phyloP scores from a whole-genome alignment of 2,113 vertebrate genomes.

The Callionymus lyra region DNA sequence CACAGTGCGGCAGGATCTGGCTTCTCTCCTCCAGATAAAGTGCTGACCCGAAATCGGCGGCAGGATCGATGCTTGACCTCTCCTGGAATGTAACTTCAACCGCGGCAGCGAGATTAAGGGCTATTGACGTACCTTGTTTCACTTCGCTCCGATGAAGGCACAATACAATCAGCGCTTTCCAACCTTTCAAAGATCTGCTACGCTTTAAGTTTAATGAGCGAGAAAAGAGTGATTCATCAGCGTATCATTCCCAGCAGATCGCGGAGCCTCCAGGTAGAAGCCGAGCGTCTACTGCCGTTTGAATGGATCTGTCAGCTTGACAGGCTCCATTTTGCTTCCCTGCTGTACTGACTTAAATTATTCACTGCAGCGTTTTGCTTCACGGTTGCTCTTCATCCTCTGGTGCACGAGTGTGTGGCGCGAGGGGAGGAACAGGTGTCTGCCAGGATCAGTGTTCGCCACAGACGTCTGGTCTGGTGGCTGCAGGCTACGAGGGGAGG shows the following conservation, averaged over 20 bases:
- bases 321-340: slow-evolving; percentile 59
- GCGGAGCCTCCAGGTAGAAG: slow-evolving; percentile 34
- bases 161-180: slow-evolving; percentile 14
- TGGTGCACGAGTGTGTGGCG: slow-evolving; percentile 7
- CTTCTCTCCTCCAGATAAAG: too few species aligned
- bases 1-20: not conserved
- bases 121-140: slow-evolving; percentile 21
- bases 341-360: slow-evolving; percentile 58
- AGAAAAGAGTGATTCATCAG: slow-evolving; percentile 33
- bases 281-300: slow-evolving; percentile 32
- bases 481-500: slow-evolving; percentile 32
- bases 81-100: slow-evolving; percentile 14
- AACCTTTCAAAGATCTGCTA: slow-evolving; percentile 16
- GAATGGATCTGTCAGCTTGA: slow-evolving; percentile 54
- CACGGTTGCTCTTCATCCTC: slow-evolving; percentile 28
- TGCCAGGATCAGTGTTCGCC: slow-evolving; percentile 52
- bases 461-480: slow-evolving; percentile 50
- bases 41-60: not conserved
- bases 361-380: slow-evolving; percentile 63
- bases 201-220: slow-evolving; percentile 25
- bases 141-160: slow-evolving; percentile 5
- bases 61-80: slow-evolving; percentile 20
- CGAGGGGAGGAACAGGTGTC: slow-evolving; percentile 58
- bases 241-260: slow-evolving; percentile 23
- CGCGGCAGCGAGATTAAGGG: slow-evolving; percentile 3